Base-by-base conservation (phyloP, 2,888 invertebrate genomes). In the Tribolium freemani region DNA sequence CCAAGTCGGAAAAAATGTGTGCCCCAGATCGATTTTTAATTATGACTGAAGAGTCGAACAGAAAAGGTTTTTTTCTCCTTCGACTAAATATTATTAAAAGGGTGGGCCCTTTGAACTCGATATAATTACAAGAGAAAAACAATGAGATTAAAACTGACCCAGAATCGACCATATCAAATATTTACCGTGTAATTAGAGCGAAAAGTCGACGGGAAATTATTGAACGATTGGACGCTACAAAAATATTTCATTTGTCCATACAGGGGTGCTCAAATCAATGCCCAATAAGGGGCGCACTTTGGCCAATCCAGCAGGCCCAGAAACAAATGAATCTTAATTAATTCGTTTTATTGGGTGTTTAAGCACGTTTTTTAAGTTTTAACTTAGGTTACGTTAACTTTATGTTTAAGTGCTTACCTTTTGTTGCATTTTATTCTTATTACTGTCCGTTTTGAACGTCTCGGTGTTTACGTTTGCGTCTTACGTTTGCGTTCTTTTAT, bases 101-200 rank as follows among this genome's bases (percentile, higher is more conserved):
- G 57, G 67, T 57, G 67, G 26, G 67, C 54, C 53, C 69, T 69
- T 69, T 69, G 69, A 69, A 54, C 60, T 69, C 61, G 53, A 54
- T 48, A 54, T 69, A 69, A 69, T 70, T 70, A 70, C 69, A 70
- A 61, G 54, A 70, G 44, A 70, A 70, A 70, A 70, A 70, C 69
- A 70, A 56, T 70, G 56, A 70, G 54, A 70, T 70, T 70, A 70
- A 69, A 70, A 70, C 69, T 70, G 69, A 70, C 69, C 69, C 61
- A 9, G 20, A 13, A 56, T 70, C 54, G 63, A 20, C 69, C 69
- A 61, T 11, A 63, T 70, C 63, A 70, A 70, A 63, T 70, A 61
- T 70, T 70, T 50, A 63, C 26, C 11, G 16, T 56, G 56, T 63
- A 63, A 70, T 70, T 61, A 56, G 6, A 20, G 63, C 9, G 46